Base-by-base conservation (phyloP, 1,140 invertebrate species). In the Zophobas morio region DNA sequence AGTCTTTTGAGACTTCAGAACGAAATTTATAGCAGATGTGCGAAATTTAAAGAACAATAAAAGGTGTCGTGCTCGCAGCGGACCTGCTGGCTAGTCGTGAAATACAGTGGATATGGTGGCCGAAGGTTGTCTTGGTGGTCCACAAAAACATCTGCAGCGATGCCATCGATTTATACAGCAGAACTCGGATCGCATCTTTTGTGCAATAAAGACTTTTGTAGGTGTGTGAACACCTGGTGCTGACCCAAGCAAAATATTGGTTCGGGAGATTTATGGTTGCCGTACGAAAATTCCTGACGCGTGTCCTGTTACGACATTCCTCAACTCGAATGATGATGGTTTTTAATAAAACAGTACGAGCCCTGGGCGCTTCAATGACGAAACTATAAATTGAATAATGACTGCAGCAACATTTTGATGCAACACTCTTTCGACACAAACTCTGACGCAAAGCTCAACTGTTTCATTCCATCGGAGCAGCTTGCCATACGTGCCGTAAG, bases 371-470 rank as follows among this genome's bases (percentile, higher is more conserved):
- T 51, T 60, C 63, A 75, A 74, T 78, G 77, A 74, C 63, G 77
- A 78, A 74, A 78, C 77, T 42, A 78, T 60, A 66, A 78, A 78
- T 78, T 78, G 77, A 78, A 78, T 78, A 74, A 75, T 78, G 77
- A 57, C 75, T 70, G 47, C 72, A 74, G 77, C 77, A 78, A 78
- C 71, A 78, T 78, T 75, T 78, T 78, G 77, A 78, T 78, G 77
- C 77, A 78, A 78, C 71, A 78, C 42, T 78, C 49, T 78, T 78
- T 75, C 77, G 51, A 78, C 71, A 75, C 46, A 8, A 6, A 74
- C 46, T 78, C 71, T 78, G 77, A 78, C 77, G 77, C 77, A 78
- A 78, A 78, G 71, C 70, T 54, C 63, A 6, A 53, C 51, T 36
- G 71, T 73, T 73, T 73, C 71, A 73, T 73, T 73, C 49, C 37